Percentiles rank a stretch among this genome's conserved stretches.
Evolutionary conservation across 2,888 invertebrate species (phyloP).

Genomic region (Lasius fuliginosus): DNA sequence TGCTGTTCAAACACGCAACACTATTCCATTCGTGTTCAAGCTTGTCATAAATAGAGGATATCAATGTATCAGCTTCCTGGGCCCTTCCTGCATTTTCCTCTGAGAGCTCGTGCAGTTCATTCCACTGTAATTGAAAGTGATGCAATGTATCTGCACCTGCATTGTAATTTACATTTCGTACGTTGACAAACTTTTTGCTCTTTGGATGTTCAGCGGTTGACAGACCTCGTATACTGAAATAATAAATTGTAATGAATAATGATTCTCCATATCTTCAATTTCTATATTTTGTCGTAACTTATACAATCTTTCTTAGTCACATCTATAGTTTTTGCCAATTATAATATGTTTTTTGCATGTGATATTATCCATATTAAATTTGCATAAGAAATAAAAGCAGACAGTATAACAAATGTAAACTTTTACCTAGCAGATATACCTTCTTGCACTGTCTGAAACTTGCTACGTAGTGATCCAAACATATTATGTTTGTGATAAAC

Average conservation of each 20-base stretch:
- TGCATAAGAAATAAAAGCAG: not conserved
- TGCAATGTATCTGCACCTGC: conserved; percentile 91
- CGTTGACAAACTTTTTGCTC: conserved; percentile 73
- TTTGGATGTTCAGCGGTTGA: conserved; percentile 78
- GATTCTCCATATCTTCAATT: conserved; percentile 9
- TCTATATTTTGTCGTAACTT: too few species aligned
- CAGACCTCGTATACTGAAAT: conserved; percentile 82
- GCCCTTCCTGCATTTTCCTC: conserved; percentile 89
- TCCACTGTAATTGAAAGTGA: conserved; percentile 92
- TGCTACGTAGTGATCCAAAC: conserved; percentile 83
- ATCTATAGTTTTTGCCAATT: not conserved
- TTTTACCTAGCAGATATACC: conserved; percentile 85
- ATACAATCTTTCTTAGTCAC: not conserved
- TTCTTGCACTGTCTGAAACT: conserved; percentile 85
- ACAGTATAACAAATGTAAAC: not conserved
- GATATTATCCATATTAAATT: not conserved
- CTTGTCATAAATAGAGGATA: conserved; percentile 83
- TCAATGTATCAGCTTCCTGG: conserved; percentile 87
- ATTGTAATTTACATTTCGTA: conserved; percentile 87
- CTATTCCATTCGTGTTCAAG: conserved; percentile 86
- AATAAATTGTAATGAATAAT: conserved; percentile 24
- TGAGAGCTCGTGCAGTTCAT: conserved; percentile 90
- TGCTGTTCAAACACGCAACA: conserved; percentile 84
- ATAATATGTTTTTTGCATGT: not conserved
- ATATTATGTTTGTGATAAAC: conserved; percentile 68